A percentile compares a stretch with the other conserved stretches of the same genome.
phyloP scores from a whole-genome alignment of 2,797 vertebrate genomes.

The Lagorchestes hirsutus region DNA sequence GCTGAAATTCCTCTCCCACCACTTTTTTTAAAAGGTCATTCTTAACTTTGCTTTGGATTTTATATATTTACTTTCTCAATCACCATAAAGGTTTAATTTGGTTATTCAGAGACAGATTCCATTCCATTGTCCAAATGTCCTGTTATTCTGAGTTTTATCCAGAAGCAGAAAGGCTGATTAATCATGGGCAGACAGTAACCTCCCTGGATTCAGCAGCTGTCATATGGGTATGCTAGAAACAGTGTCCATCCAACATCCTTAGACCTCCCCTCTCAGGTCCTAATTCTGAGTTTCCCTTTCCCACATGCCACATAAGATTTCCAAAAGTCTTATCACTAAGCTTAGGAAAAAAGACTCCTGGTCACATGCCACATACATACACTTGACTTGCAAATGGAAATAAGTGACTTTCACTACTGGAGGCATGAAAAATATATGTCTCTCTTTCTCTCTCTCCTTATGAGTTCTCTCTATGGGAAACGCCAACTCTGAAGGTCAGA shows the following conservation, averaged over 20 bases:
- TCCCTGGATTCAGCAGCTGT: neutral
- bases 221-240: neutral
- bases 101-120: slow-evolving; percentile 26
- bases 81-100: slow-evolving; percentile 56
- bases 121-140: slow-evolving; percentile 28
- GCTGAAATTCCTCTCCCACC: neutral
- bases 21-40: neutral
- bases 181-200: neutral
- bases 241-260: slow-evolving; percentile 13
- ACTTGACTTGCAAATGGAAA: slow-evolving; percentile 12
- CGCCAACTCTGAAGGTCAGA: slow-evolving; percentile 46
- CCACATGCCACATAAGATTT: slow-evolving; percentile 5
- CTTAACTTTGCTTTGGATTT: slow-evolving; percentile 50
- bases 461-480: neutral
- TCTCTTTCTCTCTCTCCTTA: neutral
- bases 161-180: slow-evolving; percentile 6
- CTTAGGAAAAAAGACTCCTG: neutral
- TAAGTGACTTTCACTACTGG: neutral
- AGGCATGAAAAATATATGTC: neutral
- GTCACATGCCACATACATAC: neutral
- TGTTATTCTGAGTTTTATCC: slow-evolving; percentile 41
- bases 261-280: slow-evolving; percentile 22
- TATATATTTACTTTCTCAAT: slow-evolving; percentile 51
- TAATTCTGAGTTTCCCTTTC: neutral
- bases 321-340: neutral